Conservation (phyloP, 2,113 vertebrate species). For the Lycaon pictus region DNA sequence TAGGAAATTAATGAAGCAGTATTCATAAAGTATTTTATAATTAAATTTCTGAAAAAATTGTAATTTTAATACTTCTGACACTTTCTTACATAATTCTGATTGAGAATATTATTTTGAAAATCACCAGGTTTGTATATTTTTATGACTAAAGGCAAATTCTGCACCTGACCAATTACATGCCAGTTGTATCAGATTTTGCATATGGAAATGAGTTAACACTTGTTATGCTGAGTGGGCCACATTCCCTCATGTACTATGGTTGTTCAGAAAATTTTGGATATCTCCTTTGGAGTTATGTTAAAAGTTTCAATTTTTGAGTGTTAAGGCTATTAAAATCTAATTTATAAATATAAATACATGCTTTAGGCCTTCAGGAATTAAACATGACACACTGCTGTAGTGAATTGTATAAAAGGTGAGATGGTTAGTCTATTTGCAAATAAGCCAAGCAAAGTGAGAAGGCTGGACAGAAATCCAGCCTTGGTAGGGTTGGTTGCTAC, state of each 20-base stretch:
- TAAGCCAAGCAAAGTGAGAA: neutral
- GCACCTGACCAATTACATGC: neutral
- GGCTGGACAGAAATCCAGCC: neutral
- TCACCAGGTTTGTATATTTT: neutral
- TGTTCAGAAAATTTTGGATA: neutral
- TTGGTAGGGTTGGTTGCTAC: neutral
- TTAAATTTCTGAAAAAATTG: conserved; percentile 34
- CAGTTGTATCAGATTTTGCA: neutral
- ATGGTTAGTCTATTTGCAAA: neutral
- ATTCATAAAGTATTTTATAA: conserved; percentile 13
- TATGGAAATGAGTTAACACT: neutral
- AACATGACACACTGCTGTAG: neutral
- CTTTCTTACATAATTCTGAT: neutral
- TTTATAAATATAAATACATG: neutral
- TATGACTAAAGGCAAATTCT: neutral
- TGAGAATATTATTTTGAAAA: neutral
- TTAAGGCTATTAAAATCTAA: conserved; percentile 47
- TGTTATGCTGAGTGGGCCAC: neutral
- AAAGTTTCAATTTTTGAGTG: conserved; percentile 38
- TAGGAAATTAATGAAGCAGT: neutral
- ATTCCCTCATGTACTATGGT: neutral
- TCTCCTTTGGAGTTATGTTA: conserved; percentile 15
- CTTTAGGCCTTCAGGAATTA: neutral
- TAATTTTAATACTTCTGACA: conserved; percentile 14
- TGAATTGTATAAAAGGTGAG: neutral